Evolutionary conservation across 2,888 invertebrate genomes (phyloP).

Genomic region (Drosophila robusta): DNA sequence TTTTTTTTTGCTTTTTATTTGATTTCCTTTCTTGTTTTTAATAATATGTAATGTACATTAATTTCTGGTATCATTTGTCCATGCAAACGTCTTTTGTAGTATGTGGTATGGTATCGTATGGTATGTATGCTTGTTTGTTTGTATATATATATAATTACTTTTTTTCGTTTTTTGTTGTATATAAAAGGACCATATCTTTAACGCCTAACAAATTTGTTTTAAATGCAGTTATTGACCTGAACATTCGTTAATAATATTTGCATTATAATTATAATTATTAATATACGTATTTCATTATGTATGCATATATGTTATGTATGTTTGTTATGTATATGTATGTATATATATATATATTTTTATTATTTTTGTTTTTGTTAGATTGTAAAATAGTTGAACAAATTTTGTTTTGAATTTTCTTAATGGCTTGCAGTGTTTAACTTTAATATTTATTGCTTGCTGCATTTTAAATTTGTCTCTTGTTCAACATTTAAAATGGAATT

Average conservation of each 20-base stretch:
- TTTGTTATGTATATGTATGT: constrained; percentile 36
- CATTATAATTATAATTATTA: constrained; percentile 37
- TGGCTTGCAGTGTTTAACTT: constrained; percentile 33
- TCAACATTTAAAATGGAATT: constrained; percentile 28
- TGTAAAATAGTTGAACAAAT: constrained; percentile 69
- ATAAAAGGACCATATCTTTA: constrained; percentile 66
- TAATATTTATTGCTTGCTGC: constrained; percentile 49
- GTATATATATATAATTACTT: constrained; percentile 22
- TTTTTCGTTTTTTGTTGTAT: constrained; percentile 25
- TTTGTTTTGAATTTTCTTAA: constrained; percentile 41
- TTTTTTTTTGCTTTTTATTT: constrained; percentile 16
- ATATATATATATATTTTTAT: constrained; percentile 25
- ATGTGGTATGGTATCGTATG: constrained; percentile 32
- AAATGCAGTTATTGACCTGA: constrained; percentile 83
- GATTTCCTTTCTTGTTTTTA: constrained; percentile 5
- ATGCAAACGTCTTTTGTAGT: constrained; percentile 62
- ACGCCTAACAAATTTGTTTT: constrained; percentile 67
- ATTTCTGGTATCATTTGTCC: constrained; percentile 48
- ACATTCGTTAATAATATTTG: constrained; percentile 65
- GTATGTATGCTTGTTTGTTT: constrained; percentile 36
- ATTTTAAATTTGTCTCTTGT: constrained; percentile 30
- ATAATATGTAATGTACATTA: constrained; percentile 56
- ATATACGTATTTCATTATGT: constrained; percentile 48
- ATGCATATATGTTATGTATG: constrained; percentile 44
- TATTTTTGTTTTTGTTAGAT: constrained; percentile 34